These are phyloP conservation scores for Pyrgus malvae DNA, from an alignment of 2,888 invertebrate genomes.

Conservation along the genomic window DNA sequence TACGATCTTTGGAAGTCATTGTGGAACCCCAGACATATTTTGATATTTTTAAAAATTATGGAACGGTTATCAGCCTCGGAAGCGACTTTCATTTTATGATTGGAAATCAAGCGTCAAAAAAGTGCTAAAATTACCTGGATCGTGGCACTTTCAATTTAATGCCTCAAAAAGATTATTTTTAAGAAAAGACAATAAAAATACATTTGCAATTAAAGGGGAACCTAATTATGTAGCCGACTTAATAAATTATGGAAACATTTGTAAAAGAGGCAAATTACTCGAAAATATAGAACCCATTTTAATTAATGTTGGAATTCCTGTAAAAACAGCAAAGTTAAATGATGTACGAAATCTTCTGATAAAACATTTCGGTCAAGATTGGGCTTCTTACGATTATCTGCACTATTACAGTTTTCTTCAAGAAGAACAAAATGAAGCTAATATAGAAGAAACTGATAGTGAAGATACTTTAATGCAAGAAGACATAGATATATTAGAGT, in stretches of 20 bases:
- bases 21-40: constrained; percentile 10
- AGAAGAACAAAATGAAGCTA: constrained; percentile 6
- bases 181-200: constrained; percentile 3
- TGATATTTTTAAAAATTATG: constrained; percentile 19
- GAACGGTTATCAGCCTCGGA: constrained; percentile 6
- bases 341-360: constrained; percentile 15
- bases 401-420: constrained; percentile 11
- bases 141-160: constrained; percentile 18
- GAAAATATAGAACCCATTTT: constrained; percentile 15
- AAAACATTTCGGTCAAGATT: constrained; percentile 18
- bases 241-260: constrained; percentile 17
- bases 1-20: not conserved
- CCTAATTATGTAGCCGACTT: constrained; percentile 5
- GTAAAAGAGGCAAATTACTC: constrained; percentile 20
- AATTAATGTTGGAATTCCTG: constrained; percentile 17
- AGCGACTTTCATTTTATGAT: constrained; percentile 3
- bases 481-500: constrained; percentile 10
- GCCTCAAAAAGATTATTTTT: constrained; percentile 6
- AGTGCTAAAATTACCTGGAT: constrained; percentile 11
- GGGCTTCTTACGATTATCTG: constrained; percentile 7
- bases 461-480: constrained; percentile 19
- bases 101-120: constrained; percentile 2
- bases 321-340: constrained; percentile 19
- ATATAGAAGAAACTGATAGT: constrained; percentile 14
- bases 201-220: constrained; percentile 1